phyloP scores from a whole-genome alignment of 2,113 vertebrate species.

The Microtus montanus region DNA sequence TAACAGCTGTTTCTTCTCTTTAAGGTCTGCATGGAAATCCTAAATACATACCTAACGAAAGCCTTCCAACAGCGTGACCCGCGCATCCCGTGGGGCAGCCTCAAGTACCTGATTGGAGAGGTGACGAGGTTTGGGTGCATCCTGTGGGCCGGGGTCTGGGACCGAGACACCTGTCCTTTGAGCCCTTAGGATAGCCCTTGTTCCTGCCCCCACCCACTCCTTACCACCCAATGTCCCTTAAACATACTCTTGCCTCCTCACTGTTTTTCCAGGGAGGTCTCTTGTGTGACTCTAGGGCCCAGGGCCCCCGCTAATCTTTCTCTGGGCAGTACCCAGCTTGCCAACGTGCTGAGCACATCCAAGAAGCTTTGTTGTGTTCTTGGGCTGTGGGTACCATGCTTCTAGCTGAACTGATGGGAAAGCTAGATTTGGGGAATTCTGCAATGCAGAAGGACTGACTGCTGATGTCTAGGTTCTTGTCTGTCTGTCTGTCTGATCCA shows the following conservation, averaged over 20 bases:
- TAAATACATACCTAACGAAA: constrained; percentile 94
- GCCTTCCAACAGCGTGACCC: constrained; percentile 89
- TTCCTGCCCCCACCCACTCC: not conserved
- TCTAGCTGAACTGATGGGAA: not conserved
- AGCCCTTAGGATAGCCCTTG: not conserved
- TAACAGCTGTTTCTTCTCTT: not conserved
- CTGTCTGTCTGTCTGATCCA: too few species aligned
- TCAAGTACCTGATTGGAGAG: constrained; percentile 98
- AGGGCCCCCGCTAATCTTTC: not conserved
- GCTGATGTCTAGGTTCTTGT: not conserved
- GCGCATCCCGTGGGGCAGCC: constrained; percentile 94
- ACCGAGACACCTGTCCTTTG: not conserved
- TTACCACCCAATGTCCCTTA: not conserved
- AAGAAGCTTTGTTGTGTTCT: not conserved
- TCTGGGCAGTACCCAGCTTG: not conserved
- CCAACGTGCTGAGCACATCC: not conserved
- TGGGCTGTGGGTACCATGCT: not conserved
- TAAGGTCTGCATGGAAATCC: constrained; percentile 97
- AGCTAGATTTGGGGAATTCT: not conserved
- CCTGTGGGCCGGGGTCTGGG: not conserved
- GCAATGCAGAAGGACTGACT: not conserved
- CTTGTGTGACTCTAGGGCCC: rapidly evolving
- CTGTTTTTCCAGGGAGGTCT: not conserved
- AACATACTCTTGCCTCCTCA: not conserved
- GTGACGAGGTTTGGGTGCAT: constrained; percentile 75